Conservation (phyloP, 2,888 invertebrate genomes). For the Adela reaumurella region DNA sequence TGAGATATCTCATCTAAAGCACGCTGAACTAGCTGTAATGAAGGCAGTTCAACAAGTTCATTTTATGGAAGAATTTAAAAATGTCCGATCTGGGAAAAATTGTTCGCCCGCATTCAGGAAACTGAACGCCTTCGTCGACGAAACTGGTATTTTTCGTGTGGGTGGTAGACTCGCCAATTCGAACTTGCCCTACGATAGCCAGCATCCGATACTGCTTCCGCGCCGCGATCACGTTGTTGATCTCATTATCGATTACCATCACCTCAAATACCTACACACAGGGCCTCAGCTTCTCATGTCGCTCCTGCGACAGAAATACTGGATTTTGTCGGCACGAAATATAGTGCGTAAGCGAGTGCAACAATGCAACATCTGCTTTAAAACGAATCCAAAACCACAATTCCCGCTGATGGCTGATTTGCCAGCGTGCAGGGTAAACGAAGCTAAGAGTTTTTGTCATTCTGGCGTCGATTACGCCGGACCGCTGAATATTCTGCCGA, state of each 20-base stretch:
- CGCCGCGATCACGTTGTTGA: background rate
- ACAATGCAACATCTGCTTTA: conserved; percentile 5
- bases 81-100: background rate
- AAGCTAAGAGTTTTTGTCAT: conserved; percentile 5
- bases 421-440: conserved; percentile 2
- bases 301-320: background rate
- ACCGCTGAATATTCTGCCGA: conserved; percentile 3
- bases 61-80: background rate
- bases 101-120: background rate
- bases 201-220: background rate
- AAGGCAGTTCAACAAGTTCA: background rate
- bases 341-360: background rate
- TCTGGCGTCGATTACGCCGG: conserved; percentile 8
- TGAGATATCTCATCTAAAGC: background rate
- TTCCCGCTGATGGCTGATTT: conserved; percentile 4
- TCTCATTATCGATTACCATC: background rate
- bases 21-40: background rate
- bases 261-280: background rate
- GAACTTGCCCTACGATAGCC: background rate
- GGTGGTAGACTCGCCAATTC: conserved; percentile 1
- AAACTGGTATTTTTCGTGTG: conserved; percentile 1
- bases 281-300: background rate
- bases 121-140: conserved; percentile 1
- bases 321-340: background rate
- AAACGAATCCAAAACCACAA: background rate